Evolutionary conservation across 2,113 vertebrate genomes (phyloP).

Genomic region (Phalacrocorax pelagicus): DNA sequence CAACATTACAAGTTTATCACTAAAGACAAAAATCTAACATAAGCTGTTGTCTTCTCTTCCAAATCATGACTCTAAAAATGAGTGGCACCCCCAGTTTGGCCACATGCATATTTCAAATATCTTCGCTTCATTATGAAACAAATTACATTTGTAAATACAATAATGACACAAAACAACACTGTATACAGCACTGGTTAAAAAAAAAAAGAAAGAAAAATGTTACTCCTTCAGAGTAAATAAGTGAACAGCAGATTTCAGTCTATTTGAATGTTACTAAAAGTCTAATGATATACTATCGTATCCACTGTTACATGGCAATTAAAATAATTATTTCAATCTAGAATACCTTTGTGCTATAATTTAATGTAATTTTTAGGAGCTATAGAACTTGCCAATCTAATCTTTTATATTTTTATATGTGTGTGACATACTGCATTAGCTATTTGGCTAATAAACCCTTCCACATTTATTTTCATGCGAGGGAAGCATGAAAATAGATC

Average conservation of each 20-base stretch:
- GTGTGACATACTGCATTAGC: not conserved
- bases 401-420: not conserved
- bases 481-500: not conserved
- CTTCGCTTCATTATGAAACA: not conserved
- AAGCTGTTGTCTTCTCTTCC: not conserved
- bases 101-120: not conserved
- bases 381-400: not conserved
- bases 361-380: not conserved
- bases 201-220: not conserved
- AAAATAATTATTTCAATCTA: not conserved
- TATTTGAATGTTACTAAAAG: not conserved
- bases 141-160: not conserved
- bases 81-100: not conserved
- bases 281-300: not conserved
- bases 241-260: not conserved
- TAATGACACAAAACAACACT: not conserved
- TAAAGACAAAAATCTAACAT: not conserved
- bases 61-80: not conserved
- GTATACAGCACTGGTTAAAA: not conserved
- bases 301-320: not conserved
- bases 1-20: not conserved
- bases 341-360: not conserved
- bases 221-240: not conserved
- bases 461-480: not conserved
- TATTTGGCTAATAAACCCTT: not conserved